Evolutionary conservation across 2,888 invertebrate genomes (phyloP).

Genomic region (Thymelicus lineola): DNA sequence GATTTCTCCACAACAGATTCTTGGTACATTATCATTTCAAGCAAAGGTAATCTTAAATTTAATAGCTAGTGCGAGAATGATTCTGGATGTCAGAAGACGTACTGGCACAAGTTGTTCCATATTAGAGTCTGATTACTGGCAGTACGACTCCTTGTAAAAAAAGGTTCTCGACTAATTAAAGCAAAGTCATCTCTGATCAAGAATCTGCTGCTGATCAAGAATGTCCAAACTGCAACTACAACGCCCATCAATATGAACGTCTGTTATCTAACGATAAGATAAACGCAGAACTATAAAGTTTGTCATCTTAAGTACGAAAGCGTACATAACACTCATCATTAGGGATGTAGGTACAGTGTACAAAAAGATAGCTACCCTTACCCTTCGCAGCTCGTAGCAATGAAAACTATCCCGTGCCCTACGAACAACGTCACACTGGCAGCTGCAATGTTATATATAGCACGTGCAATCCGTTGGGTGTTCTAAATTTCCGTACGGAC

Average conservation of each 20-base stretch:
- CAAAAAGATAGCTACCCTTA: conserved; percentile 3
- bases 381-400: conserved; percentile 21
- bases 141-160: no score
- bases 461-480: conserved; percentile 78
- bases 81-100: no score
- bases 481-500: conserved; percentile 81
- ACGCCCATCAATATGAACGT: no score
- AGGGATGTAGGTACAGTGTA: background rate
- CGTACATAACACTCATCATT: background rate
- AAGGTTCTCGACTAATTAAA: background rate
- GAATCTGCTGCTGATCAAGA: no score
- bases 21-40: conserved; percentile 4
- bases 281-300: background rate
- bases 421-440: conserved; percentile 77
- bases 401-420: conserved; percentile 50
- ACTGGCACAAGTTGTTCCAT: no score
- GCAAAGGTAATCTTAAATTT: background rate
- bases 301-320: background rate
- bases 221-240: no score
- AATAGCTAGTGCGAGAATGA: background rate
- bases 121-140: no score
- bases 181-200: no score
- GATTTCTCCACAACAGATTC: conserved; percentile 15
- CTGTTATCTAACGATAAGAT: no score
- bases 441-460: conserved; percentile 80